Evolutionary conservation across 2,888 invertebrate species (phyloP), one percentile per base, ranked within the genome.

Genomic region (Hemistola chrysoprasaria): DNA sequence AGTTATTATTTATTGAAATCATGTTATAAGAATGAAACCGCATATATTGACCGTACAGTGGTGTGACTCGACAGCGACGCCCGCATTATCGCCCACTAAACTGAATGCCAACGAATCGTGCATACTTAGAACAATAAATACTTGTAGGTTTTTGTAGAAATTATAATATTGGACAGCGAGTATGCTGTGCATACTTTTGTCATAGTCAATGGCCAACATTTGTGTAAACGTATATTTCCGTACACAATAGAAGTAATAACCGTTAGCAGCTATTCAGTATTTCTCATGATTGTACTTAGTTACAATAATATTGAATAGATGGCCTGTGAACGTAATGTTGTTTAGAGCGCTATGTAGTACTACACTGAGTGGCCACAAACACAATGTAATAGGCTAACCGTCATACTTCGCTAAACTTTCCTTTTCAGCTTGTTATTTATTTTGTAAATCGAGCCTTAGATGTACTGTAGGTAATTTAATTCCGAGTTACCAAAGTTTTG

Each of bases 401-500:
- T 50, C 53, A 31, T 65, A 62, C 62, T 62, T 66, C 56, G 59
- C 50, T 54, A 56, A 60, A 57, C 56, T 63, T 67, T 65, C 57
- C 61, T 55, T 43, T 41, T 26, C 40, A 51, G 41, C 56, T 56
- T 46, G 46, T 65, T 67, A 55, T 62, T 61, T 60, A 60, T 64
- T n/a, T 64, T 53, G 44, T 62, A 62, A 56, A 59, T 56, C 53
- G 59, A 50, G 47, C 57, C 52, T 60, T 76, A 75, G 71, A 60
- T 68, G 56, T 75, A 74, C 65, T 69, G 47, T 73, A 72, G 73
- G 47, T 73, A 72, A 74, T 73, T 67, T 80, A 74, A 68, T 78
- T 62, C 68, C 71, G 70, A 77, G 83, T 82, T 83, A 85, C 84
- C 84, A 86, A 85, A 84, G 84, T 81, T 74, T 77, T 75, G n/a